Evolutionary conservation across 2,797 vertebrate species (phyloP).

Genomic region (Novumbra hubbsi): DNA sequence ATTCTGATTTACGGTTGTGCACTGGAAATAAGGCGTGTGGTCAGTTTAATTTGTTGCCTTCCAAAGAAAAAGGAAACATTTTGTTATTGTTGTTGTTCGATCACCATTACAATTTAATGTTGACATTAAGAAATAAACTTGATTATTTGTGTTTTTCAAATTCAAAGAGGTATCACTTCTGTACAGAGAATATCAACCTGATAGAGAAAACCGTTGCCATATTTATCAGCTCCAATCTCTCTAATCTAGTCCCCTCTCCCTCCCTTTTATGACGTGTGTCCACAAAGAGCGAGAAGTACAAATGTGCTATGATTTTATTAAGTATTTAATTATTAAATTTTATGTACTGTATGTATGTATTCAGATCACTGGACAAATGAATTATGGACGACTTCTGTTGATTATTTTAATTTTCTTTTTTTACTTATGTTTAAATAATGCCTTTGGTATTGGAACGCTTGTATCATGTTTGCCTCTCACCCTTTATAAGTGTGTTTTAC

Average conservation of each 20-base stretch:
- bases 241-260: background rate
- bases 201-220: background rate
- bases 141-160: background rate
- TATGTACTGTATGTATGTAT: background rate
- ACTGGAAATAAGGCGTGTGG: background rate
- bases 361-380: background rate
- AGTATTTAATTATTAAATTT: slow-evolving; percentile 1
- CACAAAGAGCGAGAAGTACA: background rate
- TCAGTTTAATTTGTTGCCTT: background rate
- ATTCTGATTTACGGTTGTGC: background rate
- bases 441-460: background rate
- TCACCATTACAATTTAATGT: background rate
- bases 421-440: background rate
- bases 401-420: background rate
- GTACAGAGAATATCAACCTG: background rate
- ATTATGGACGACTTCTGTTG: background rate
- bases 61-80: background rate
- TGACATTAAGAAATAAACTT: background rate
- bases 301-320: background rate
- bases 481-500: background rate
- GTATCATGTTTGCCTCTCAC: background rate
- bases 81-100: background rate
- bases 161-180: background rate
- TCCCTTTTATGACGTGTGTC: background rate
- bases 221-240: background rate